A percentile compares a stretch with the other conserved stretches of the same genome.
Conservation (phyloP, 2,113 vertebrate genomes). For the Empidonax traillii region DNA sequence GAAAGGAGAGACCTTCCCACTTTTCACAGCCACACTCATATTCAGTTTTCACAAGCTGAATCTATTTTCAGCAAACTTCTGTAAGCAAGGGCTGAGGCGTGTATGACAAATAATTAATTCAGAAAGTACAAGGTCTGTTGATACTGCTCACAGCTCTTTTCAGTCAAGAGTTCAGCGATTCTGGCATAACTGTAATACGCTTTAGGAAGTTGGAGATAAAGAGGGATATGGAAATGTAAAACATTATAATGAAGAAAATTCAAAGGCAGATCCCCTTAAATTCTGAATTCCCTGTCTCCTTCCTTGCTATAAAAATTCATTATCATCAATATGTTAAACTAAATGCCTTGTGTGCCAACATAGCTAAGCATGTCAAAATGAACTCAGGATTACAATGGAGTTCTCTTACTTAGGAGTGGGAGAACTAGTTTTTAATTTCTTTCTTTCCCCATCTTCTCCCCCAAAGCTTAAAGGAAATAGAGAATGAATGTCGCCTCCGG, state of each 20-base stretch:
- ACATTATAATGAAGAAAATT: not conserved
- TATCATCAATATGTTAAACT: not conserved
- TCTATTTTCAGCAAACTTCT: not conserved
- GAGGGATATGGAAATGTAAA: not conserved
- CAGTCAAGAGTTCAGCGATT: not conserved
- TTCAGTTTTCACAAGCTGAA: not conserved
- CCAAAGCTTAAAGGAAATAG: not conserved
- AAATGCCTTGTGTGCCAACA: not conserved
- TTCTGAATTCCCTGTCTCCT: not conserved
- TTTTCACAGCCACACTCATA: not conserved
- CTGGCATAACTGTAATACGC: not conserved
- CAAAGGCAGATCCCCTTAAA: not conserved
- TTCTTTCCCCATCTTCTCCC: not conserved
- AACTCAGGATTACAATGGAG: not conserved
- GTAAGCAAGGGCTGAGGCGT: not conserved
- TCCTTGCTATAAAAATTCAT: not conserved
- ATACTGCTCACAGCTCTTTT: not conserved
- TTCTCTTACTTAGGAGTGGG: not conserved
- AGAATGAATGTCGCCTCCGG: not conserved
- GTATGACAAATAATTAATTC: not conserved
- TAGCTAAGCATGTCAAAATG: not conserved
- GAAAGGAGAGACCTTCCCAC: not conserved
- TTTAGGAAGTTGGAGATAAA: not conserved
- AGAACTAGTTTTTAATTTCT: not conserved
- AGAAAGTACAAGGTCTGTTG: not conserved